Conservation (phyloP, 2,888 invertebrate species). For the Lochmaea crataegi region DNA sequence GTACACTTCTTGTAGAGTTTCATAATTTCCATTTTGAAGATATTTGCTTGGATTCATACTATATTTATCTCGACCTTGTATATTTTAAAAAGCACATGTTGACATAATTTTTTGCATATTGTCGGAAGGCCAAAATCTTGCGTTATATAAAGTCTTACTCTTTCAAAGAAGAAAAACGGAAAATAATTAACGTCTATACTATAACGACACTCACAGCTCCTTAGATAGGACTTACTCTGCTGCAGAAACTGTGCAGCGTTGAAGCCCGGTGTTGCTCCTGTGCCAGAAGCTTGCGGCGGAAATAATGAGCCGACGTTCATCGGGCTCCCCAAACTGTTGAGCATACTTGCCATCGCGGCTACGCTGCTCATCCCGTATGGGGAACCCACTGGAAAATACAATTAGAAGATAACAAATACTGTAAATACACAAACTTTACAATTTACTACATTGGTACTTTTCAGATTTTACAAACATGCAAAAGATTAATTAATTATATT, state of each 20-base stretch:
- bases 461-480: not conserved
- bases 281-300: conserved; percentile 51
- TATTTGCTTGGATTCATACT: too few relatives aligned
- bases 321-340: conserved; percentile 64
- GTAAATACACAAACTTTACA: not conserved
- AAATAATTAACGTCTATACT: conserved; percentile 31
- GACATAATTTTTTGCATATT: not conserved
- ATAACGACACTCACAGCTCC: conserved; percentile 48
- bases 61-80: too few relatives aligned
- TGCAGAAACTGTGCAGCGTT: conserved; percentile 85
- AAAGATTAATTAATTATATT: too few relatives aligned
- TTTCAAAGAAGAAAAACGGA: conserved; percentile 20
- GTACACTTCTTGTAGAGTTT: too few relatives aligned
- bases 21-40: too few relatives aligned
- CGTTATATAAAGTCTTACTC: not conserved
- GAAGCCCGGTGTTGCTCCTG: conserved; percentile 65
- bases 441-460: conserved; percentile 1
- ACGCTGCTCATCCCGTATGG: conserved; percentile 64
- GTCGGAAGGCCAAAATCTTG: conserved; percentile 4
- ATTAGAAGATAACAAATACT: conserved; percentile 34
- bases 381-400: conserved; percentile 55
- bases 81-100: too few relatives aligned
- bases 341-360: conserved; percentile 66
- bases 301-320: conserved; percentile 61
- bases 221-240: conserved; percentile 77